Evolutionary conservation across 2,797 vertebrate genomes (phyloP).

Genomic region (Tragopan temminckii): DNA sequence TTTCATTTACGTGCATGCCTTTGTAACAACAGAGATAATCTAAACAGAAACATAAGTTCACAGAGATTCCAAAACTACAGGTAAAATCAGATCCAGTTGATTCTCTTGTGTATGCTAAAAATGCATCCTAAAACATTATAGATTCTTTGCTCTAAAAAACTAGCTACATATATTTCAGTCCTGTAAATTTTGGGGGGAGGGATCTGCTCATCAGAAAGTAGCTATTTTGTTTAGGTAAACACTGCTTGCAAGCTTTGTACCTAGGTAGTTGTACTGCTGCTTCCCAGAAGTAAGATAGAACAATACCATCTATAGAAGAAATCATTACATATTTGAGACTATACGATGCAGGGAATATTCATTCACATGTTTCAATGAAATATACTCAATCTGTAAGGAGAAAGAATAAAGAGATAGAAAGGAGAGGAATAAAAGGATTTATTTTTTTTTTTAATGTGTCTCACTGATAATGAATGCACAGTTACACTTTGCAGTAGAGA

Average conservation of each 20-base stretch:
- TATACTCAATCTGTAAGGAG: neutral
- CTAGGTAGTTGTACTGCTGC: neutral
- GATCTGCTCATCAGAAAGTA: neutral
- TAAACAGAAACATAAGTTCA: neutral
- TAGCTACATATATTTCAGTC: neutral
- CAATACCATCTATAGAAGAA: neutral
- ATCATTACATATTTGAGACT: neutral
- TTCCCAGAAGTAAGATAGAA: neutral
- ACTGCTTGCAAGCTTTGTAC: neutral
- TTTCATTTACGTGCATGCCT: neutral
- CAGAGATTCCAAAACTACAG: neutral
- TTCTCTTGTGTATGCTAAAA: neutral
- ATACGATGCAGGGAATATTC: neutral
- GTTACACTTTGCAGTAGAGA: neutral
- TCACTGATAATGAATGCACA: rapidly evolving
- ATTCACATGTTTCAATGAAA: neutral
- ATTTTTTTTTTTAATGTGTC: neutral
- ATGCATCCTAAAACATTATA: neutral
- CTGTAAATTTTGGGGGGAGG: neutral
- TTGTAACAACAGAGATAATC: neutral
- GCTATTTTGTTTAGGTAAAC: neutral
- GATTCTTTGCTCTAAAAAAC: neutral
- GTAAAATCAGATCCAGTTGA: neutral
- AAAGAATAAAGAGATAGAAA: neutral
- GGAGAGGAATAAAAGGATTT: no score